Percentiles rank a stretch among this genome's conserved stretches.
phyloP scores from a whole-genome alignment of 2,113 vertebrate genomes.

The Rhinoderma darwinii region DNA sequence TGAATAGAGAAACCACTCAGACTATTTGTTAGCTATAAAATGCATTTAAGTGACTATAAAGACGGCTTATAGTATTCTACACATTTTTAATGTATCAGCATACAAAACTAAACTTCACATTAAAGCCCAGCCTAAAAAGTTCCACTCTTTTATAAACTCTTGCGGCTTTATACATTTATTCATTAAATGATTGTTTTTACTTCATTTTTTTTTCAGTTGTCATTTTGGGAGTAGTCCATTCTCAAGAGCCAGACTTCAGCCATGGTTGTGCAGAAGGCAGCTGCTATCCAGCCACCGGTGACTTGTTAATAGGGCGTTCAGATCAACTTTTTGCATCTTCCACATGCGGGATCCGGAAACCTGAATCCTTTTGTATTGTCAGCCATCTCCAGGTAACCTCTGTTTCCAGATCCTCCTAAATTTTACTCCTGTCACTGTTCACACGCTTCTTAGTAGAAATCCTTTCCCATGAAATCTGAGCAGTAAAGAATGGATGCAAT shows the following conservation, averaged over 20 bases:
- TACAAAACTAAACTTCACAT: neutral
- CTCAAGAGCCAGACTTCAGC: conserved; percentile 81
- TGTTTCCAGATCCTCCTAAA: neutral
- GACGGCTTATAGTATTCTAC: neutral
- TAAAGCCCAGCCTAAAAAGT: neutral
- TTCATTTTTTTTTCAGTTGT: conserved; percentile 64
- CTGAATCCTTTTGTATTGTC: conserved; percentile 92
- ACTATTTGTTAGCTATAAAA: neutral
- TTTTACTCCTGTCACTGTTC: neutral
- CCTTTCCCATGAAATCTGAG: conserved; percentile 54
- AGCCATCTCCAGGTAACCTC: conserved; percentile 92
- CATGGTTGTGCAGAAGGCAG: conserved; percentile 93
- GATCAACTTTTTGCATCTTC: conserved; percentile 85
- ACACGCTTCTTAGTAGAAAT: neutral
- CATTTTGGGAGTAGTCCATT: conserved; percentile 66
- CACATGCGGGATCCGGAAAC: conserved; percentile 84
- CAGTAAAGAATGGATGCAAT: conserved; percentile 15
- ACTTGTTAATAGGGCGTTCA: conserved; percentile 90
- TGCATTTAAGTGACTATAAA: neutral
- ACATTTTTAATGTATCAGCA: neutral
- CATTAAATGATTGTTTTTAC: neutral
- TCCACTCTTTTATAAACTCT: neutral
- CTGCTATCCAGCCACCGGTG: conserved; percentile 95
- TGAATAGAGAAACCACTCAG: neutral
- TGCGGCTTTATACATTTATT: neutral